Evolutionary conservation across 2,888 invertebrate genomes (phyloP).

Genomic region (Brachynemurus nebulosus): DNA sequence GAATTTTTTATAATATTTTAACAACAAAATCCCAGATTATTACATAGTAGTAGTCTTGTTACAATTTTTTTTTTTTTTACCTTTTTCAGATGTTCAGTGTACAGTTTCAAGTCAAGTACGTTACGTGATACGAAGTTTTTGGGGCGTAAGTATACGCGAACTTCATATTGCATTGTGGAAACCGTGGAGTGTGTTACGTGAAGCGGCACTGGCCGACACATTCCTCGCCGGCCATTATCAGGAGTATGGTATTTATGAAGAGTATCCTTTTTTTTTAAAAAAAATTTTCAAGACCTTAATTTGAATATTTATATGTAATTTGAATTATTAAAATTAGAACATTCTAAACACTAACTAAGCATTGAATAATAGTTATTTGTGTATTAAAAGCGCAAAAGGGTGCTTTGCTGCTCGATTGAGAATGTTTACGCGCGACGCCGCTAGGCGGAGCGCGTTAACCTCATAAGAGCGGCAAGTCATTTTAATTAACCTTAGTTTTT

Average conservation of each 20-base stretch:
- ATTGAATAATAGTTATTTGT: too few relatives aligned
- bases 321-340: too few relatives aligned
- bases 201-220: conserved; percentile 43
- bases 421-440: too few relatives aligned
- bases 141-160: conserved; percentile 66
- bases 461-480: too few relatives aligned
- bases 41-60: too few relatives aligned
- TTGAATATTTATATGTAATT: too few relatives aligned
- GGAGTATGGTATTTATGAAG: conserved; percentile 25
- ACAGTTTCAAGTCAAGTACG: conserved; percentile 60
- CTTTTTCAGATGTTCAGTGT: conserved; percentile 54
- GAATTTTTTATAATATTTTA: background rate
- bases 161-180: conserved; percentile 64
- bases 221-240: conserved; percentile 39
- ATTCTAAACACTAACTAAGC: too few relatives aligned
- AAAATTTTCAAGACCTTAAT: too few relatives aligned
- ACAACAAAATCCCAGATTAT: background rate
- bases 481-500: too few relatives aligned
- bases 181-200: conserved; percentile 49
- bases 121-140: conserved; percentile 59
- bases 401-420: too few relatives aligned
- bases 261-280: conserved; percentile 25
- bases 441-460: too few relatives aligned
- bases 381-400: too few relatives aligned
- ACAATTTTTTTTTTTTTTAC: conserved; percentile 14